Evolutionary conservation across 2,888 invertebrate genomes (phyloP), one percentile per base, ranked within the genome.

Genomic region (Troilus luridus): DNA sequence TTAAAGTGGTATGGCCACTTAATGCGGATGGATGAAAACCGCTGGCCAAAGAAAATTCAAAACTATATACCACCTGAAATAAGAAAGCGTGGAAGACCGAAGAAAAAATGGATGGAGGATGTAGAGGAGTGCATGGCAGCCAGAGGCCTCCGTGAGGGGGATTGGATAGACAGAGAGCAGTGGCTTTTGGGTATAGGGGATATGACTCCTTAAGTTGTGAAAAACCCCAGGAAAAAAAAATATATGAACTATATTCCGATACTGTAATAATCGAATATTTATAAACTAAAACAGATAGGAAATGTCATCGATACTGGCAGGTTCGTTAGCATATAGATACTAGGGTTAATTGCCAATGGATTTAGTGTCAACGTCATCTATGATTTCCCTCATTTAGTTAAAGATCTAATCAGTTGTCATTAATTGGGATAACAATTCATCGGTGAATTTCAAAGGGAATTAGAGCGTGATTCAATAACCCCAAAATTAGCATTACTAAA

Each of bases 321-420:
- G 17, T 24, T 27, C 27, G 27, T 72, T 72, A 72, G 19, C 27
- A 72, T 27, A 72, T 72, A 72, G 72, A 72, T 72, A 72, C 72
- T 72, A 64, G 72, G 72, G 72, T 72, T 72, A 72, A 72, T 72
- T 72, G 72, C 72, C 14, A 5, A 72, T 72, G 27, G 72, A 72
- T 72, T 27, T 14, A 72, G 27, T 72, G 72, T 17, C 72, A 72
- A 6, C 24, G 27, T 14, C 27, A 27, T 14, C 24, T 72, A 72
- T 72, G 27, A 72, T 72, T 72, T 72, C 7, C 72, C 27, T 72
- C 14, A 72, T 72, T 72, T 72, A 27, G 19, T 27, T 27, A 72
- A 72, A 72, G 72, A 27, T 72, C 72, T 14, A 72, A 72, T 72
- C 72, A 72, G 6, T 14, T 72, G 72, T 72, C 72, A 27, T 72